phyloP scores from a whole-genome alignment of 2,888 invertebrate genomes.

The Tachina grossa region DNA sequence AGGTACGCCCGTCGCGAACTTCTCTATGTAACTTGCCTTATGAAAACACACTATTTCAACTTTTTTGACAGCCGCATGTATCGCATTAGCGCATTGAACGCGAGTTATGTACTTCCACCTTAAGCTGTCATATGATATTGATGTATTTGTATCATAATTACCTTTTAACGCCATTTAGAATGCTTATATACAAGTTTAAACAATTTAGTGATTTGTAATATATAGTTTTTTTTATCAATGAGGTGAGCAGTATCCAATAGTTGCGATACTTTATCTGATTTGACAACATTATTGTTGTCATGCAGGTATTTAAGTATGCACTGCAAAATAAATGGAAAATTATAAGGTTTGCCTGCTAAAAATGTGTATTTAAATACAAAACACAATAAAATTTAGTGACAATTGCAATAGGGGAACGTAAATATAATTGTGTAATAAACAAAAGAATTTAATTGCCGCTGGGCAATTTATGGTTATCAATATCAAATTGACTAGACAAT shows the following conservation, averaged over 20 bases:
- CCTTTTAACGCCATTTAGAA: background rate
- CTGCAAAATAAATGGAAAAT: background rate
- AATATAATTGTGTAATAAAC: background rate
- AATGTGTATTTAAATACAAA: constrained; percentile 10
- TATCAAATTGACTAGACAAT: background rate
- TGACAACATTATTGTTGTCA: constrained; percentile 33
- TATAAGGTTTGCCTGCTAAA: constrained; percentile 5
- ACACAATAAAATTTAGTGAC: background rate
- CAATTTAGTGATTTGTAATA: constrained; percentile 29
- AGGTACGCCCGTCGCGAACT: too few relatives aligned
- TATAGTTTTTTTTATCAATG: constrained; percentile 10
- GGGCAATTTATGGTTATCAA: background rate
- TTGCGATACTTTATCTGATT: constrained; percentile 35
- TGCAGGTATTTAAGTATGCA: background rate
- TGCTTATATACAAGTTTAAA: background rate
- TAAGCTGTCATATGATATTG: too few relatives aligned
- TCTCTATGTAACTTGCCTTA: too few relatives aligned
- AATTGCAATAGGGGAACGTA: background rate
- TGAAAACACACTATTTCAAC: too few relatives aligned
- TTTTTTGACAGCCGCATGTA: too few relatives aligned
- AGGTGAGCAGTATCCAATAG: constrained; percentile 39
- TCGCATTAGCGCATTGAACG: too few relatives aligned
- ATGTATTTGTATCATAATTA: too few relatives aligned
- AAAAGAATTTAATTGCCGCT: background rate
- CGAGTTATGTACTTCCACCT: too few relatives aligned